phyloP scores from a whole-genome alignment of 2,797 vertebrate species.

The Oryzias sinensis region DNA sequence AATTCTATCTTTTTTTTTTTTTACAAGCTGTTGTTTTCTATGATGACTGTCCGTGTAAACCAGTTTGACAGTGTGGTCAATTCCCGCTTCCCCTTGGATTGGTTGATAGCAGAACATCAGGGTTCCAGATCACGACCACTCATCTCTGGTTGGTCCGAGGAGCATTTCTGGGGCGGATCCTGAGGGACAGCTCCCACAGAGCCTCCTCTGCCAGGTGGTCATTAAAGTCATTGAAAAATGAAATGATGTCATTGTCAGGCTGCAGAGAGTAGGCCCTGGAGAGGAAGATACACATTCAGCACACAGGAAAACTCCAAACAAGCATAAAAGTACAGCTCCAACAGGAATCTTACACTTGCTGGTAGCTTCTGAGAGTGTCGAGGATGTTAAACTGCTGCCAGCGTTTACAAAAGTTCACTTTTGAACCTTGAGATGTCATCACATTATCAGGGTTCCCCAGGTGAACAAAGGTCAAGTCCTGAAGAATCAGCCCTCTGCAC shows the following conservation, averaged over 20 bases:
- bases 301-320: neutral
- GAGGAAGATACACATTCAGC: constrained; percentile 5
- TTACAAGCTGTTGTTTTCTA: no score
- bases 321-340: neutral
- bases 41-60: no score
- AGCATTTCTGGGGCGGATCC: constrained; percentile 89
- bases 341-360: constrained; percentile 84
- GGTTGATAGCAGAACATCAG: no score
- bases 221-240: constrained; percentile 95
- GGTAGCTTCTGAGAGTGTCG: constrained; percentile 91
- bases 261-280: constrained; percentile 87
- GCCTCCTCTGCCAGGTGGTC: constrained; percentile 95
- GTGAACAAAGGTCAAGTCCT: constrained; percentile 95
- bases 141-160: constrained; percentile 82
- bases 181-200: constrained; percentile 94
- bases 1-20: no score
- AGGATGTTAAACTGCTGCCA: constrained; percentile 98
- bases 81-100: no score
- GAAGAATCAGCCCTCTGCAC: constrained; percentile 89
- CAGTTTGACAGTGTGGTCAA: no score
- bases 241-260: constrained; percentile 88
- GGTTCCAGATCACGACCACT: neutral
- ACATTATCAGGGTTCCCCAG: constrained; percentile 91
- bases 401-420: constrained; percentile 94
- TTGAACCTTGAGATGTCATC: constrained; percentile 68